A percentile compares a stretch with the other conserved stretches of the same genome.
Conservation (phyloP, 2,113 vertebrate species). For the Cyphomyrus plagiostoma region DNA sequence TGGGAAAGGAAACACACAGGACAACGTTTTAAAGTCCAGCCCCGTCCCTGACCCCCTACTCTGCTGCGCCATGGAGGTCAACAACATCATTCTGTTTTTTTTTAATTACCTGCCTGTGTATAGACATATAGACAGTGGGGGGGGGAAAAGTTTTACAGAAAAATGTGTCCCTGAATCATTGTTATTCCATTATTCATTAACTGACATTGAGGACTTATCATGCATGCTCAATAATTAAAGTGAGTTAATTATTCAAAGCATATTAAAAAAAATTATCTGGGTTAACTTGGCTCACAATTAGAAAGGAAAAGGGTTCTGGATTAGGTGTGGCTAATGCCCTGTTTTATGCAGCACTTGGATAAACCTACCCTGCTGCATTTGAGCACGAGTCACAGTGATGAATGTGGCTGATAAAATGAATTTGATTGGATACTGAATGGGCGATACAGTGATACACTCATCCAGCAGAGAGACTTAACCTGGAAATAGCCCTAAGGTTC, state of each 20-base stretch:
- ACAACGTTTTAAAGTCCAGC: not conserved
- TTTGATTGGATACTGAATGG: not conserved
- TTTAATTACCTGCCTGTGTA: not conserved
- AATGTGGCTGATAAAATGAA: not conserved
- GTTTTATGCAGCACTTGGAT: not conserved
- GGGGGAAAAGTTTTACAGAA: constrained; percentile 4
- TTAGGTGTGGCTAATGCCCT: not conserved
- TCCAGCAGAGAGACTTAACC: not conserved
- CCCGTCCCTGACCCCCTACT: not conserved
- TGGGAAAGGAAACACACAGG: not conserved
- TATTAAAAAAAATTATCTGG: constrained; percentile 37
- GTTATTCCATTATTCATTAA: constrained; percentile 47
- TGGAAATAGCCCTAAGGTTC: not conserved
- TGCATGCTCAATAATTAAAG: constrained; percentile 45
- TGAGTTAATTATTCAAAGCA: constrained; percentile 45
- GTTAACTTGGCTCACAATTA: constrained; percentile 36
- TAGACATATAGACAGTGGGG: not conserved
- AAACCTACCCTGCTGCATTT: not conserved
- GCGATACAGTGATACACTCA: not conserved
- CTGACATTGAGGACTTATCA: constrained; percentile 48
- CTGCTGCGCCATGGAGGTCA: not conserved
- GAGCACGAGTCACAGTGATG: not conserved
- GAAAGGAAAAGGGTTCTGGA: not conserved
- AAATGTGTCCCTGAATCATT: constrained; percentile 40
- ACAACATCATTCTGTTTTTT: not conserved